Evolutionary conservation across 1,140 invertebrate genomes (phyloP), one percentile per base, ranked within the genome.

Genomic region (Gryon sp.): DNA sequence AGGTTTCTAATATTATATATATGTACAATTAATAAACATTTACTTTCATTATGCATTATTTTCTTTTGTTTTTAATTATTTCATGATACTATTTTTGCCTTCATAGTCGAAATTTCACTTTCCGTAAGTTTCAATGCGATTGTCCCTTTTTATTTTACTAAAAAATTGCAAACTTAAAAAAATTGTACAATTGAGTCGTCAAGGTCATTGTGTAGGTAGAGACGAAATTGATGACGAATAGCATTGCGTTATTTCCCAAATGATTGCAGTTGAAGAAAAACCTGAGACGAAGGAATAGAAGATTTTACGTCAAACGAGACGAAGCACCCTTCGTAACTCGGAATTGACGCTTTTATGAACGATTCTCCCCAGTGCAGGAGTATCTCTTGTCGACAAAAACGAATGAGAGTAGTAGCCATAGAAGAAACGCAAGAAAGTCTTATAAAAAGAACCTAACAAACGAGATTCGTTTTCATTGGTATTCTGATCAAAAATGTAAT

Each of bases 301-400:
- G 52, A 65, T 62, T 68, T 76, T 46, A 20, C 50, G 28, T 76
- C 59, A 63, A 73, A 65, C 52, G 48, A 53, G 60, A 43, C 26
- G 26, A 50, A 74, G 43, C 46, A 55, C 76, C 80, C 76, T 79
- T 77, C 73, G 81, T 77, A 78, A 77, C 78, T 80, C 30, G 36
- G 78, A 76, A 85, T 84, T 84, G 81, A 84, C 84, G 82, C 81
- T 85, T 85, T 83, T 83, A 84, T 83, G 83, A 85, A 84, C 81
- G 81, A 83, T 79, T 73, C 68, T 80, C 75, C 76, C 65, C 53
- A 68, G 77, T 60, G 65, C 59, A 63, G 52, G 55, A 79, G 78
- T 78, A 83, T 83, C 80, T 82, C 81, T 81, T 73, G 82, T 84
- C 80, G 68, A 52, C 70, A 62, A 82, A 83, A 85, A 82, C 65